A percentile compares a stretch with the other conserved stretches of the same genome.
phyloP scores from a whole-genome alignment of 2,797 vertebrate genomes.

The Molossus alvarezi region DNA sequence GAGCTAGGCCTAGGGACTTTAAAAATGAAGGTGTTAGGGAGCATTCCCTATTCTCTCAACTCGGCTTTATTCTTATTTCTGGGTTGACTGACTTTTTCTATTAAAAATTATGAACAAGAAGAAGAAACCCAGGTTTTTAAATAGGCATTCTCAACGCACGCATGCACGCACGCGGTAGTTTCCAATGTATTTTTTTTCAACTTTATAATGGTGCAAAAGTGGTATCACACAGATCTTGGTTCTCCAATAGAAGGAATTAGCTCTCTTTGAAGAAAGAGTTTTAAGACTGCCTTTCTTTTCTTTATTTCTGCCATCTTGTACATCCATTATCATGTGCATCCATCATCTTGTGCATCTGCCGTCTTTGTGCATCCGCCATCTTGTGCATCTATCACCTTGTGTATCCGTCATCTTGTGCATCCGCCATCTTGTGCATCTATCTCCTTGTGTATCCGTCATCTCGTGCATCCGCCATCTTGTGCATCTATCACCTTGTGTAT shows the following conservation, averaged over 20 bases:
- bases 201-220: background rate
- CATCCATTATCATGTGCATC: no score
- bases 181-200: background rate
- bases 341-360: background rate
- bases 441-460: no score
- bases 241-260: background rate
- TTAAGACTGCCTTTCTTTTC: background rate
- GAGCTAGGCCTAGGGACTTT: slow-evolving; percentile 9
- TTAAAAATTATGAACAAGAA: background rate
- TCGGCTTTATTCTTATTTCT: slow-evolving; percentile 46
- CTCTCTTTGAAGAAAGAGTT: background rate
- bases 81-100: slow-evolving; percentile 59
- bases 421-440: no score
- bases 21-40: slow-evolving; percentile 20
- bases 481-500: no score
- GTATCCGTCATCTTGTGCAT: no score
- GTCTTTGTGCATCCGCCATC: background rate
- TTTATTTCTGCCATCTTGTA: background rate
- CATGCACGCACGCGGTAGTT: background rate
- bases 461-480: no score
- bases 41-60: background rate
- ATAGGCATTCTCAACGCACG: background rate
- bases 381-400: no score
- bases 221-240: background rate
- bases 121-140: background rate